Base-by-base conservation (phyloP, 1,140 invertebrate genomes). In the Drosophila repletoides region DNA sequence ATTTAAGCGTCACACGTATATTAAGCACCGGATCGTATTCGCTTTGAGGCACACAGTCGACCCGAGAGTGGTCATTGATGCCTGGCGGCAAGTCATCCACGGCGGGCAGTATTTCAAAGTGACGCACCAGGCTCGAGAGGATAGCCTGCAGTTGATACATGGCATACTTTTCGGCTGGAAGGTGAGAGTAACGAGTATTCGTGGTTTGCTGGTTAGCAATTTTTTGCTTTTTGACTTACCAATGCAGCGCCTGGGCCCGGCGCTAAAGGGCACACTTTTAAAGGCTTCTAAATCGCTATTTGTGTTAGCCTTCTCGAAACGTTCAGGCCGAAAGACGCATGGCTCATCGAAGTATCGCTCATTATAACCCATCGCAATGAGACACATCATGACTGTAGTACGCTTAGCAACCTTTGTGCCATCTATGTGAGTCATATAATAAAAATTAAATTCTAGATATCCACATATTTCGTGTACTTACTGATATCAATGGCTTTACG, bases 241-340 rank as follows among this genome's bases (percentile, higher is more conserved):
- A 31, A 90, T 90, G 34, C 88, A 90, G 7, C 65, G 60, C 12
- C 88, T 68, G 6, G 87, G 80, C 3, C 84, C 88, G 10, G 89
- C 89, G 45, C 84, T 89, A 66, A 95, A 95, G 28, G 94, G 94
- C 21, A 95, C 90, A 74, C 91, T 93, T 22, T 91, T 77, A 29
- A 90, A 92, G 1, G 87, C 81, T n/a, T 89, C 77, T 6, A 89
- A 68, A 6, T 75, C 66, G 1, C 21, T 49, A 14, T 72, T 38
- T 5, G 28, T 9, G 5, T 29, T 49, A 7, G 29, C n/a, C 64
- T 46, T 21, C 7, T 75, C 72, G 90, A 97, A 97, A 76, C 95
- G 91, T 24, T 96, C 95, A 0, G 96, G 96, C 73, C 93, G 91
- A 77, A 96, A 97, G 12, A 87, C 91, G 5, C 94, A 90, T 0